Evolutionary conservation across 2,888 invertebrate genomes (phyloP).

Genomic region (Antitype chi): DNA sequence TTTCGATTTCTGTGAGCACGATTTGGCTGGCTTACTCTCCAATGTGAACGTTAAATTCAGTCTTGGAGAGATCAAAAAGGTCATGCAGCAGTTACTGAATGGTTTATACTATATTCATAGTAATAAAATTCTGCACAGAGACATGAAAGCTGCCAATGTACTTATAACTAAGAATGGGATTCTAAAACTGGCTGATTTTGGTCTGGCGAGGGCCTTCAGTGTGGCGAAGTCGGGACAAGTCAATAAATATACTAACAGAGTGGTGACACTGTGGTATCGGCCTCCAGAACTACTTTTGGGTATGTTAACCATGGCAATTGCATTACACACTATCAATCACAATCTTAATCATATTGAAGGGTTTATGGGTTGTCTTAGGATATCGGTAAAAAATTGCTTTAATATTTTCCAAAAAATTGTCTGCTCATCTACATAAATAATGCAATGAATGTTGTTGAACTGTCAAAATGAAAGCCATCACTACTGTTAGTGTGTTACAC

Average conservation of each 20-base stretch:
- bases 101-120: slow-evolving; percentile 99
- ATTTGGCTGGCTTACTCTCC: slow-evolving; percentile 98
- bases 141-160: slow-evolving; percentile 99
- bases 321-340: no score
- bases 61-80: slow-evolving; percentile 99
- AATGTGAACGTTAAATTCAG: slow-evolving; percentile 99
- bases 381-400: no score
- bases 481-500: no score
- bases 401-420: no score
- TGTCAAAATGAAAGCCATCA: no score
- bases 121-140: slow-evolving; percentile 98
- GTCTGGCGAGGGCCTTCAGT: slow-evolving; percentile 98
- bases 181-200: slow-evolving; percentile 99
- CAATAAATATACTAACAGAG: slow-evolving; percentile 98
- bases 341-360: no score
- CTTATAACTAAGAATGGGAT: slow-evolving; percentile 98
- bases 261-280: slow-evolving; percentile 98
- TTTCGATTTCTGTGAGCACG: slow-evolving; percentile 99
- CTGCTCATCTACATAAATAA: no score
- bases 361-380: no score
- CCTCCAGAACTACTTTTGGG: slow-evolving; percentile 91
- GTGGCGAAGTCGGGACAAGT: slow-evolving; percentile 95
- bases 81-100: slow-evolving; percentile 92
- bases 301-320: slow-evolving; percentile 58
- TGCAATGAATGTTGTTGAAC: no score